Evolutionary conservation across 1,140 invertebrate species (phyloP), one percentile per base, ranked within the genome.

Genomic region (Aleiodes sp.): DNA sequence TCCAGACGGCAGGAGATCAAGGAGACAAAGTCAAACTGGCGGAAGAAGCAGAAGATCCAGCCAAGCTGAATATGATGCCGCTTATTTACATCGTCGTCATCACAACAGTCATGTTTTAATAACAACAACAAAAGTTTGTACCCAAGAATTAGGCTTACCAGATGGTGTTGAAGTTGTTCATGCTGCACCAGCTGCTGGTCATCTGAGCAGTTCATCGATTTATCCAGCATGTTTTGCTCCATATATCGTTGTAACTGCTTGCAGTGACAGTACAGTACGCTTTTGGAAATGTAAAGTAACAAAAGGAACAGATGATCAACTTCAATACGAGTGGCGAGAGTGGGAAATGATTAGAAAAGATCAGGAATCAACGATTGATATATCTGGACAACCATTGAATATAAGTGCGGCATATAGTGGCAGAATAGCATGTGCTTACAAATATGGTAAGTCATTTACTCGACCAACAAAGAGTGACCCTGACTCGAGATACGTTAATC

Each of bases 211-310:
- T n/a, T 96, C 97, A 1, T 98, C 96, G 33, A 98, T 99, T 77
- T 99, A 99, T 87, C 97, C 98, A 16, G 97, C 97, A 41, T 99
- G 97, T 85, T 93, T 97, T 81, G 96, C 98, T 0, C 97, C 98
- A 0, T 99, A 99, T 79, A 94, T 97, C 56, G 89, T 99, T 56
- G 93, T 96, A 0, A 98, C 97, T 0, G 96, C 97, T 14, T 98
- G 95, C 77, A 94, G 94, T 28, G 96, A 98, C 80, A 95, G 94
- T 68, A 90, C 92, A 16, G 87, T 94, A 9, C 80, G 87, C 43
- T 89, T 89, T 71, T 88, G 88, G 95, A 93, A 92, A 73, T 96
- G 94, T 81, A 89, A 93, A 72, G 89, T 90, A 4, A 87, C 82
- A 1, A 90, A 88, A 82, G 85, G 74, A 14, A 6, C 74, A 31